A percentile compares a stretch with the other conserved stretches of the same genome.
These are phyloP conservation scores for Acromyrmex charruanus DNA, from an alignment of 1,140 invertebrate genomes.

Conservation along the genomic window DNA sequence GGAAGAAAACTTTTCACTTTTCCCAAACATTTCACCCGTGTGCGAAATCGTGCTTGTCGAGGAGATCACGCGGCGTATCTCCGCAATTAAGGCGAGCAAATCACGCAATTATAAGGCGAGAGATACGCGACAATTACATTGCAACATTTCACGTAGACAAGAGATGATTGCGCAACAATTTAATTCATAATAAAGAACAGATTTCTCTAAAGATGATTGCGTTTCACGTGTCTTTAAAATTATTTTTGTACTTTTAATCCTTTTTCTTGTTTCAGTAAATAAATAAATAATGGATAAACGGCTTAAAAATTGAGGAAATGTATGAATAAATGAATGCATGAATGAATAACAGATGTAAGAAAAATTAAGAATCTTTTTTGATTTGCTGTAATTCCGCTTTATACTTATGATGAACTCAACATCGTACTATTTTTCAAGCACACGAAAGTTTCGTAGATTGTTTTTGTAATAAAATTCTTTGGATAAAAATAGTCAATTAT, in stretches of 20 bases:
- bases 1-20: conserved; percentile 5
- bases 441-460: neutral
- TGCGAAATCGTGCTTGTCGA: neutral
- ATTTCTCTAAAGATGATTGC: neutral
- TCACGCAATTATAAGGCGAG: neutral
- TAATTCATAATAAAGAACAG: neutral
- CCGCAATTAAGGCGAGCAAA: conserved; percentile 31
- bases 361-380: neutral
- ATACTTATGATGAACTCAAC: neutral
- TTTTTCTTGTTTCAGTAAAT: neutral
- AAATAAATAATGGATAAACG: neutral
- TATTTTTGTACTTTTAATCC: neutral
- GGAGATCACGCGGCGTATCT: neutral
- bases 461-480: neutral
- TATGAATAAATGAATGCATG: neutral
- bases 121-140: neutral
- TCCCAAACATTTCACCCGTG: neutral
- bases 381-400: neutral
- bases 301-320: neutral
- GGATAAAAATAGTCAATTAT: neutral
- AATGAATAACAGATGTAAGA: neutral
- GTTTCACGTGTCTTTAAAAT: neutral
- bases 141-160: neutral
- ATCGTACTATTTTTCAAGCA: neutral
- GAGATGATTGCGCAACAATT: neutral